Evolutionary conservation across 1,140 invertebrate species (phyloP).

Genomic region (Theocolax elegans): DNA sequence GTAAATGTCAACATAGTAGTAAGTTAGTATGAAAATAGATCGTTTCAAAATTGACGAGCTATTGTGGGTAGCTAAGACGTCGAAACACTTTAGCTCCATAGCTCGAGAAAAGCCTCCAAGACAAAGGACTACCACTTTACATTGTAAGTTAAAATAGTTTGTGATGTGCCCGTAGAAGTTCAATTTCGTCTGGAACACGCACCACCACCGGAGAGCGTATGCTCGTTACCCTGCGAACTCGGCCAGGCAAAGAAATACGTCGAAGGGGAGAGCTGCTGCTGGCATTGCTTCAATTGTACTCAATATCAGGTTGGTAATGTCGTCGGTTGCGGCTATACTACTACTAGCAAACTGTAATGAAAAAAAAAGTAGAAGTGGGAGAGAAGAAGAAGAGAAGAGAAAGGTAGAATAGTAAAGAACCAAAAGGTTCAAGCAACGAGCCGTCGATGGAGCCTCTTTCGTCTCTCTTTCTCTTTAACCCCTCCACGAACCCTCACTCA

Average conservation of each 20-base stretch:
- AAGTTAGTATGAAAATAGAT: no score
- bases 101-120: not conserved
- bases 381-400: not conserved
- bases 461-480: not conserved
- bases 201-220: conserved; percentile 86
- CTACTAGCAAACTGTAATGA: no score
- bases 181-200: conserved; percentile 82
- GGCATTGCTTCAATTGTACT: conserved; percentile 95
- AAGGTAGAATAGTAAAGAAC: not conserved
- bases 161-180: conserved; percentile 71
- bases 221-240: conserved; percentile 84
- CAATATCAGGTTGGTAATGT: conserved; percentile 82
- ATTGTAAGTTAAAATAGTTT: conserved; percentile 23
- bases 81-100: not conserved
- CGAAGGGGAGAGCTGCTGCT: conserved; percentile 92
- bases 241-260: conserved; percentile 93
- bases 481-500: no score
- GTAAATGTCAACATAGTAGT: no score
- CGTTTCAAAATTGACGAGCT: no score
- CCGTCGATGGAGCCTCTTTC: conserved; percentile 30
- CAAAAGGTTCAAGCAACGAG: not conserved
- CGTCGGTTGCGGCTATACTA: not conserved
- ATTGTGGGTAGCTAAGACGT: not conserved
- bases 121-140: conserved; percentile 6
- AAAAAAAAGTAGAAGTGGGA: not conserved